These are phyloP conservation scores for Alosa sapidissima DNA, from an alignment of 2,797 vertebrate species.

Conservation along the genomic window DNA sequence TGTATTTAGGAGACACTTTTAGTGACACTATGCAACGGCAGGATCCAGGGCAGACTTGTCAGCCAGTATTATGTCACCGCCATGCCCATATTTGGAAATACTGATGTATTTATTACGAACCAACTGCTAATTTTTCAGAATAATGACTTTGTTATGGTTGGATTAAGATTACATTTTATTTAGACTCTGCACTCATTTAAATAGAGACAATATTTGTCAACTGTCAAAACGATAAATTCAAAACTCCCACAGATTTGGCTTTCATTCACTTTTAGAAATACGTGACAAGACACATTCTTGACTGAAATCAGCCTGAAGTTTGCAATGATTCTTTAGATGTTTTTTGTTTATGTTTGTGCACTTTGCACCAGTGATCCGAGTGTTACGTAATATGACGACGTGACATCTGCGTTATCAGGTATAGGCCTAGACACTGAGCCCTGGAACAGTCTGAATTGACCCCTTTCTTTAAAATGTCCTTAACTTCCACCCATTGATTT, in stretches of 20 bases:
- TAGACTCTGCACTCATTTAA: background rate
- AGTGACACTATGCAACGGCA: too few relatives aligned
- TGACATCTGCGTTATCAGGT: background rate
- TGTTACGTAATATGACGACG: background rate
- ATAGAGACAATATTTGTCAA: background rate
- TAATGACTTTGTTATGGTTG: background rate
- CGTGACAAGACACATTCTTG: background rate
- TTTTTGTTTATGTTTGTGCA: background rate
- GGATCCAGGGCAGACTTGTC: too few relatives aligned
- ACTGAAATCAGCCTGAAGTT: background rate
- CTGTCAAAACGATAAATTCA: background rate
- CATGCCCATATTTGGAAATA: background rate
- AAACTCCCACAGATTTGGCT: background rate
- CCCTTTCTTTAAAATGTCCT: background rate
- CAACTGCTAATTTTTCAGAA: background rate
- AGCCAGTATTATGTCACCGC: too few relatives aligned
- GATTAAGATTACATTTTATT: background rate
- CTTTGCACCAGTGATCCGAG: background rate
- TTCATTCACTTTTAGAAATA: background rate
- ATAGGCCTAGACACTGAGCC: background rate
- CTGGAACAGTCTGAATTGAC: background rate
- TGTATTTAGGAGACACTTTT: too few relatives aligned
- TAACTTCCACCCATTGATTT: background rate
- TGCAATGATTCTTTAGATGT: background rate
- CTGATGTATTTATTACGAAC: background rate